Conservation (phyloP, 1,140 invertebrate species). For the Drosophila eugracilis region DNA sequence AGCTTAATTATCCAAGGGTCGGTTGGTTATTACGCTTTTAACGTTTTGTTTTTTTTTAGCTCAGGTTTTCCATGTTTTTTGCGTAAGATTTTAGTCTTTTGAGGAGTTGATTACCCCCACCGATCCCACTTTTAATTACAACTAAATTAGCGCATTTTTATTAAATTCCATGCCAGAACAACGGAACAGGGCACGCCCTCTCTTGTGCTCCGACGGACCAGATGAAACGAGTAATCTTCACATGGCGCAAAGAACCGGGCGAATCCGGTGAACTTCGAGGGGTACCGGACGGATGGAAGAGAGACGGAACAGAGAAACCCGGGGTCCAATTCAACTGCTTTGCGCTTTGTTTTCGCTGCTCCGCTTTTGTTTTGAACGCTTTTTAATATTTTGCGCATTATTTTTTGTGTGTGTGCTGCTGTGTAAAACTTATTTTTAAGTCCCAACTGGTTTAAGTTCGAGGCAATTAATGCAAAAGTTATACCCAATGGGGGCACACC, state of each 20-base stretch:
- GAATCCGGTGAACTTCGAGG: not conserved
- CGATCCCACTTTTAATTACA: slow-evolving; percentile 27
- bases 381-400: slow-evolving; percentile 57
- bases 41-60: not conserved
- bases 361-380: slow-evolving; percentile 31
- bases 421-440: slow-evolving; percentile 56
- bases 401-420: slow-evolving; percentile 22
- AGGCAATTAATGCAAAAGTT: slow-evolving; percentile 55
- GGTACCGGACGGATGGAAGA: not conserved
- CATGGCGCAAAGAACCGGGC: not conserved
- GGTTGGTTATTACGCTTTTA: not conserved
- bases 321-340: slow-evolving; percentile 27
- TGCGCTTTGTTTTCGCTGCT: slow-evolving; percentile 40
- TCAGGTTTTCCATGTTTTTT: slow-evolving; percentile 1
- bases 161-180: slow-evolving; percentile 9
- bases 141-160: slow-evolving; percentile 44
- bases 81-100: slow-evolving; percentile 1
- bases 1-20: not conserved
- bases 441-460: slow-evolving; percentile 57
- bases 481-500: slow-evolving; percentile 15
- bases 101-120: not conserved
- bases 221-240: slow-evolving; percentile 31
- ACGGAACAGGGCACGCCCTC: slow-evolving; percentile 36
- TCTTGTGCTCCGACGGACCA: not conserved
- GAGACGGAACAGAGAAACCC: not conserved